Evolutionary conservation across 2,113 vertebrate genomes (phyloP).

Genomic region (Vombatus ursinus): DNA sequence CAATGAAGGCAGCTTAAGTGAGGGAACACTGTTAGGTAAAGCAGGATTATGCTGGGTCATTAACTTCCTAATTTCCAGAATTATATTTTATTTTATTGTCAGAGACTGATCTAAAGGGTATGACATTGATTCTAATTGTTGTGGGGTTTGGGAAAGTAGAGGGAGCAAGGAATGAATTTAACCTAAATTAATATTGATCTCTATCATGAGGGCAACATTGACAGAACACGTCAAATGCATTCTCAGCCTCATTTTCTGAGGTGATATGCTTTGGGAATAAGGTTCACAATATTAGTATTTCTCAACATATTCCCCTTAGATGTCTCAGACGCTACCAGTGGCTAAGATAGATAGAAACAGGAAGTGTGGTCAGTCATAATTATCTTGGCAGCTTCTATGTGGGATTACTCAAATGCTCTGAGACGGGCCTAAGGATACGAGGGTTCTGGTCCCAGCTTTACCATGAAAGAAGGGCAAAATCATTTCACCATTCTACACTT

Average conservation of each 20-base stretch:
- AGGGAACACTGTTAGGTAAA: not conserved
- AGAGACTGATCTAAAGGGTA: not conserved
- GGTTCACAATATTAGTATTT: constrained; percentile 32
- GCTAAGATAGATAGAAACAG: not conserved
- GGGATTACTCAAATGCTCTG: not conserved
- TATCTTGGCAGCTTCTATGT: constrained; percentile 29
- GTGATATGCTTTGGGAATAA: constrained; percentile 30
- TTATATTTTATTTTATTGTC: not conserved
- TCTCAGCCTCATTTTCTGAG: constrained; percentile 17
- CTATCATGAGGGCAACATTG: not conserved
- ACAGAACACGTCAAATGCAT: constrained; percentile 18
- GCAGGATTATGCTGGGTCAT: not conserved
- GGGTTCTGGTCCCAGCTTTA: not conserved
- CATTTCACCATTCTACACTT: not conserved
- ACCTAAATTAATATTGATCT: not conserved
- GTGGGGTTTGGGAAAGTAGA: constrained; percentile 15
- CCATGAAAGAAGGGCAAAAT: not conserved
- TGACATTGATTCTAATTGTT: not conserved
- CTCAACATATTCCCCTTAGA: constrained; percentile 6
- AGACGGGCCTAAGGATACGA: not conserved
- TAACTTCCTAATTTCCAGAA: not conserved
- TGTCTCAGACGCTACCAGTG: constrained; percentile 8
- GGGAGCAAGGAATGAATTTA: not conserved
- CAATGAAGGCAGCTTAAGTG: not conserved
- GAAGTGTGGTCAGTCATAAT: not conserved